A percentile compares a stretch with the other conserved stretches of the same genome.
Evolutionary conservation across 2,888 invertebrate species (phyloP).

Genomic region (Thysanoteuthis rhombus): DNA sequence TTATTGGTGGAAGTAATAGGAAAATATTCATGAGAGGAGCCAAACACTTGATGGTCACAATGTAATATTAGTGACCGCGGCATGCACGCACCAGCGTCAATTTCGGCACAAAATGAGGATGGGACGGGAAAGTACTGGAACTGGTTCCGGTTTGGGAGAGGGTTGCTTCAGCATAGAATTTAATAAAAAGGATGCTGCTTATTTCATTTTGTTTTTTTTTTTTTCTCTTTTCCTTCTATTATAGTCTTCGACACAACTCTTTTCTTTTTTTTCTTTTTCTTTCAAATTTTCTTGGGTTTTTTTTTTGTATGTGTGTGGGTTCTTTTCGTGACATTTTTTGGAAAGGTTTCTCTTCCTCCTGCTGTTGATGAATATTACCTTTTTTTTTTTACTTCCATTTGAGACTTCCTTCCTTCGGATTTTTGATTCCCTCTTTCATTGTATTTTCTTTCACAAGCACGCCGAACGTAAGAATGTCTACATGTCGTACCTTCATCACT

Average conservation of each 20-base stretch:
- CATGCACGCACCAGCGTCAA: not conserved
- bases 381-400: too few species aligned
- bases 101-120: not conserved
- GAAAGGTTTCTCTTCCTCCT: too few species aligned
- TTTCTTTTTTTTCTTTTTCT: not conserved
- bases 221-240: not conserved
- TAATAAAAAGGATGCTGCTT: not conserved
- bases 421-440: too few species aligned
- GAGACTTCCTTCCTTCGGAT: too few species aligned
- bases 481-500: too few species aligned
- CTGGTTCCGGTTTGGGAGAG: not conserved
- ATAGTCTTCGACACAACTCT: not conserved
- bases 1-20: constrained; percentile 12
- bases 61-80: constrained; percentile 12
- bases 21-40: not conserved
- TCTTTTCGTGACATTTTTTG: too few species aligned
- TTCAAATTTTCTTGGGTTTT: not conserved
- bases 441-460: too few species aligned
- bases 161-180: not conserved
- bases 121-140: not conserved
- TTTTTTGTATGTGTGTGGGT: too few species aligned
- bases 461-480: too few species aligned
- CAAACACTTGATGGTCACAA: not conserved
- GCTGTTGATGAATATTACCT: too few species aligned
- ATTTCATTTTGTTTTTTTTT: not conserved